These are phyloP conservation scores for Cryptoleucopteryx plumbea DNA, from an alignment of 2,113 vertebrate species.

Conservation along the genomic window DNA sequence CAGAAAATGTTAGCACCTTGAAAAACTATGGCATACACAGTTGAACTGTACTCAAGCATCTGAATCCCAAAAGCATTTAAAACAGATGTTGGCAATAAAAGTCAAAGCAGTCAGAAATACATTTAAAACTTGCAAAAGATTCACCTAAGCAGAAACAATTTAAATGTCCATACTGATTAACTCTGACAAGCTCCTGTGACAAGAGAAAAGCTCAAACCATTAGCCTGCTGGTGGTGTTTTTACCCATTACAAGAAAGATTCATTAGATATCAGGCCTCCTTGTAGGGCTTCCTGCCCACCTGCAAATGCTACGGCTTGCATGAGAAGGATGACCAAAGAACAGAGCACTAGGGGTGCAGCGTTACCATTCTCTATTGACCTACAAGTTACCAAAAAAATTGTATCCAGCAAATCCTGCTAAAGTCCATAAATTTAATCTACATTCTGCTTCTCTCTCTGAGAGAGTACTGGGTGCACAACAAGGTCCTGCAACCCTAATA, in stretches of 20 bases:
- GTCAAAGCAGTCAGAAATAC: conserved; percentile 29
- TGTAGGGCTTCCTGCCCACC: not conserved
- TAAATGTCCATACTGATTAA: conserved; percentile 17
- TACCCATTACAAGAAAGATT: not conserved
- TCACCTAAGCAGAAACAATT: conserved; percentile 58
- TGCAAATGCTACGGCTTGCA: not conserved
- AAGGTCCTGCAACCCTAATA: not conserved
- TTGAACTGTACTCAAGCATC: conserved; percentile 3
- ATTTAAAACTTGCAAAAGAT: conserved; percentile 28
- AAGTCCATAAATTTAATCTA: not conserved
- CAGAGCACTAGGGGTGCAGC: not conserved
- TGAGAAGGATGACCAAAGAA: not conserved
- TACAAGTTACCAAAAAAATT: not conserved
- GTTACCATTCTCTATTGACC: not conserved
- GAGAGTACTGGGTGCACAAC: not conserved
- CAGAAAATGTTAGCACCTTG: not conserved
- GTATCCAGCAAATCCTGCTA: not conserved
- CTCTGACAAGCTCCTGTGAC: conserved; percentile 1
- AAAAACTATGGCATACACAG: not conserved
- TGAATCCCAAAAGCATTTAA: conserved; percentile 36
- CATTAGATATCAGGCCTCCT: not conserved
- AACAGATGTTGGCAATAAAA: conserved; percentile 55
- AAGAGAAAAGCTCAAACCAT: not conserved
- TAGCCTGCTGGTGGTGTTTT: not conserved
- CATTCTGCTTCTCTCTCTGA: not conserved